These are phyloP conservation scores for Ormyrus nitidulus DNA, from an alignment of 2,888 invertebrate species.

Conservation along the genomic window DNA sequence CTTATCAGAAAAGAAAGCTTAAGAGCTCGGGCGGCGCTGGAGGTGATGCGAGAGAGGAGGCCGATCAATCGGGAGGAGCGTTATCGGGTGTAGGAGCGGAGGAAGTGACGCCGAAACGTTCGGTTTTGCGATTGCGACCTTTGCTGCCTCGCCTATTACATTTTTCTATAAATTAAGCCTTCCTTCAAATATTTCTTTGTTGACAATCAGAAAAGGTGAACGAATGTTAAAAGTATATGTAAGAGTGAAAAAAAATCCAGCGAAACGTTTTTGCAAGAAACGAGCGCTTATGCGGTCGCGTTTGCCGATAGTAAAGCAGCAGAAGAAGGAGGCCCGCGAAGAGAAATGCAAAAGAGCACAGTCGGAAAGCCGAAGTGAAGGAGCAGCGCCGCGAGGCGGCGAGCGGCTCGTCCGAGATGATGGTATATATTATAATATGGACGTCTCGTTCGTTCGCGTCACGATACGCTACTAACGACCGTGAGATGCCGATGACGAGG, in stretches of 20 bases:
- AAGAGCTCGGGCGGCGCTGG: not conserved
- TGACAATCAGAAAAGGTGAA: no score
- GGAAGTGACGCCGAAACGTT: slow-evolving; percentile 33
- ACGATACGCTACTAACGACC: slow-evolving; percentile 66
- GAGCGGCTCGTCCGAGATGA: slow-evolving; percentile 39
- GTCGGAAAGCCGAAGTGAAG: slow-evolving; percentile 48
- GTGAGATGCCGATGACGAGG: slow-evolving; percentile 63
- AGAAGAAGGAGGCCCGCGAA: slow-evolving; percentile 21
- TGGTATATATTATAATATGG: slow-evolving; percentile 58
- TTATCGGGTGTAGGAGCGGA: not conserved
- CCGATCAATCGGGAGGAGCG: no score
- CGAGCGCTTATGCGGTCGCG: no score
- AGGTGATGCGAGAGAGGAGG: slow-evolving; percentile 26
- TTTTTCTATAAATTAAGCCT: no score
- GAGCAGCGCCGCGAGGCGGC: slow-evolving; percentile 46
- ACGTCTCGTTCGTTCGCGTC: slow-evolving; percentile 63
- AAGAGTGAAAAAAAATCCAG: not conserved
- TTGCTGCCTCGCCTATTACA: no score
- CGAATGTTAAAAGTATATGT: not conserved
- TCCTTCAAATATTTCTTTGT: no score
- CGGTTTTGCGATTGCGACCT: not conserved
- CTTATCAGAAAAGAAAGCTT: slow-evolving; percentile 27
- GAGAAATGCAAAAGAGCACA: slow-evolving; percentile 35
- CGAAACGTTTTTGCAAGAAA: no score
- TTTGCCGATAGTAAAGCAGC: no score